Conservation (phyloP, 2,888 invertebrate species). For the Ormyrus thymus region DNA sequence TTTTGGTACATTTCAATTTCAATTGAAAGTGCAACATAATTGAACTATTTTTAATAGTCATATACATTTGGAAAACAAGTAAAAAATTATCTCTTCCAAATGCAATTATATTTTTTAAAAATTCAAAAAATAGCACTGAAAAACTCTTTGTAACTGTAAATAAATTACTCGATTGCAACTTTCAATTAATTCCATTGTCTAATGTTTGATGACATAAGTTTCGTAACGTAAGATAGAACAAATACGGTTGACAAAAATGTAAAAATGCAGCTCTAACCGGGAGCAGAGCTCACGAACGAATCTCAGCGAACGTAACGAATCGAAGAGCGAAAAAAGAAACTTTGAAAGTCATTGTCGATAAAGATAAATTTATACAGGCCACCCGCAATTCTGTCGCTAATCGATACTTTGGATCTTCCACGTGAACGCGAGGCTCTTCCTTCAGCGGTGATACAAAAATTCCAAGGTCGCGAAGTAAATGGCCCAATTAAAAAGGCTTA, state of each 20-base stretch:
- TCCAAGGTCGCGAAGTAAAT: conserved; percentile 27
- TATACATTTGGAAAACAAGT: too few species aligned
- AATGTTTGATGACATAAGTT: too few species aligned
- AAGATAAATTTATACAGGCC: conserved; percentile 49
- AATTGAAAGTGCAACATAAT: too few species aligned
- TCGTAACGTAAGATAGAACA: background rate
- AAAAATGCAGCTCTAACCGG: conserved; percentile 3
- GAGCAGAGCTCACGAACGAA: background rate
- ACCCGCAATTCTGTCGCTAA: conserved; percentile 37
- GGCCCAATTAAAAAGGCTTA: conserved; percentile 29
- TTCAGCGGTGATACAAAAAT: conserved; percentile 19
- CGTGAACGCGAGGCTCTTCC: conserved; percentile 31
- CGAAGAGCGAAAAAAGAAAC: conserved; percentile 10
- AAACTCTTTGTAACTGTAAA: too few species aligned
- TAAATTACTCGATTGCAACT: too few species aligned
- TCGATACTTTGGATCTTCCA: conserved; percentile 31
- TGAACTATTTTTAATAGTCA: too few species aligned
- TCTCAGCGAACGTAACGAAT: conserved; percentile 6
- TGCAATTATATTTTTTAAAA: too few species aligned
- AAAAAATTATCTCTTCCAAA: too few species aligned
- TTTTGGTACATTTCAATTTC: too few species aligned
- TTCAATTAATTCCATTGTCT: too few species aligned
- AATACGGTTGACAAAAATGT: background rate
- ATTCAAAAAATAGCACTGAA: too few species aligned
- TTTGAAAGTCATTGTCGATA: conserved; percentile 38